A percentile compares a stretch with the other conserved stretches of the same genome.
These are phyloP conservation scores for Saxicola maurus DNA, from an alignment of 2,797 vertebrate genomes.

Conservation along the genomic window DNA sequence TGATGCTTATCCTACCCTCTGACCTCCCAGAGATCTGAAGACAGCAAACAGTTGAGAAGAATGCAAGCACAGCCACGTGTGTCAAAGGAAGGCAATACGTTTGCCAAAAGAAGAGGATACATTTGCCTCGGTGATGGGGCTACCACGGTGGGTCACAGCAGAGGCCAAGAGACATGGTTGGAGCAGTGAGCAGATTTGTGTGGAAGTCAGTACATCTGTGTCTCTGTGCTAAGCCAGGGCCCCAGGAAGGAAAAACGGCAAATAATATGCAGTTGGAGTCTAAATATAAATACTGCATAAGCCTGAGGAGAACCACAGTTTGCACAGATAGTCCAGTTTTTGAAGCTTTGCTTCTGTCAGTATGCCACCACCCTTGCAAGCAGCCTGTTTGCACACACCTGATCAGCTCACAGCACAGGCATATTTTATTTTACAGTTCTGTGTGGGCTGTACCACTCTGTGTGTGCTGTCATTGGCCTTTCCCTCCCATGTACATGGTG, in stretches of 20 bases:
- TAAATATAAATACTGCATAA: not conserved
- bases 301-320: not conserved
- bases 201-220: not conserved
- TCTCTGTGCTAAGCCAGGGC: not conserved
- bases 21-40: not conserved
- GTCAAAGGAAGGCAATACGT: not conserved
- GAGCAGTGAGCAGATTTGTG: accelerated
- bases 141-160: accelerated
- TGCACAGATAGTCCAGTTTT: not conserved
- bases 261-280: not conserved
- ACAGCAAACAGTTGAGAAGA: not conserved
- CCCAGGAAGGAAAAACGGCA: not conserved
- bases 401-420: not conserved
- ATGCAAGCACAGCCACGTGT: accelerated
- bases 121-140: accelerated
- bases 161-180: accelerated
- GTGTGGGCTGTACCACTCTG: too few relatives aligned
- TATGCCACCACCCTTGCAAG: not conserved
- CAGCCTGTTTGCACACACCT: accelerated
- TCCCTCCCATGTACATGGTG: not conserved
- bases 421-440: not conserved
- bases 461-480: not conserved
- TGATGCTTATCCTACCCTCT: not conserved
- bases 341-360: not conserved
- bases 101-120: not conserved